Base-by-base conservation (phyloP, 1,140 invertebrate species). In the Ceratina japonica region DNA sequence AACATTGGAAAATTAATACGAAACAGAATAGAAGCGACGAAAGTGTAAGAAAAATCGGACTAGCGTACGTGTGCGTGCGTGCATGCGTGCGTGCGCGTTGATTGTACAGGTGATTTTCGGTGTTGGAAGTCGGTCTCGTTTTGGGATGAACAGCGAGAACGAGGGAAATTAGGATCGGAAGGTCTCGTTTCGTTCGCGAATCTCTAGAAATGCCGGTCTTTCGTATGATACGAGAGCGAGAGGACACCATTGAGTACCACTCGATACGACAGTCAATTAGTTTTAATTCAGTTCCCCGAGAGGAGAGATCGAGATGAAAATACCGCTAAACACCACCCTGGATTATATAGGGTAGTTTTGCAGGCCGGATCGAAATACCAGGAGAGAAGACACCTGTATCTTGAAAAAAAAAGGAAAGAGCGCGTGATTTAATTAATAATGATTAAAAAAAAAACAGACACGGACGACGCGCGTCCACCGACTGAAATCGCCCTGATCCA, bases 1-100 rank as follows among this genome's bases (percentile, higher is more conserved):
- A 89, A 88, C 80, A 84, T 84, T 81, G 72, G 84, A 82, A 54
- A 54, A 78, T 75, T 81, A 82, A 82, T 76, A 63, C 27, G 27
- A 31, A 31, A 31, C 27, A 24, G 61, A 75, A 58, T 20, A 69
- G 49, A 68, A 70, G 49, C 22, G 63, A 69, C 52, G 22, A 74
- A 54, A 64, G 24, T 56, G 44, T 54, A 64, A 37, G 56, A 59
- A 54, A 49, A 62, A 77, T 37, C 66, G 72, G 56, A 71, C 18
- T 31, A 63, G 72, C 24, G 71, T 75, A 70, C 58, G 65, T 69
- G 81, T 4, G 27, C 27, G 27, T 4, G 2, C 27, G 27, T 31
- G 27, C 27, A 1, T 62, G 62, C 16, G 10, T 56, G 31, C 18
- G 24, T 62, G 62, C 16, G 10, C 70, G 31, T 12, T 16, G 7